Base-by-base conservation (phyloP, 2,797 vertebrate genomes). In the Rhynchonycteris naso region DNA sequence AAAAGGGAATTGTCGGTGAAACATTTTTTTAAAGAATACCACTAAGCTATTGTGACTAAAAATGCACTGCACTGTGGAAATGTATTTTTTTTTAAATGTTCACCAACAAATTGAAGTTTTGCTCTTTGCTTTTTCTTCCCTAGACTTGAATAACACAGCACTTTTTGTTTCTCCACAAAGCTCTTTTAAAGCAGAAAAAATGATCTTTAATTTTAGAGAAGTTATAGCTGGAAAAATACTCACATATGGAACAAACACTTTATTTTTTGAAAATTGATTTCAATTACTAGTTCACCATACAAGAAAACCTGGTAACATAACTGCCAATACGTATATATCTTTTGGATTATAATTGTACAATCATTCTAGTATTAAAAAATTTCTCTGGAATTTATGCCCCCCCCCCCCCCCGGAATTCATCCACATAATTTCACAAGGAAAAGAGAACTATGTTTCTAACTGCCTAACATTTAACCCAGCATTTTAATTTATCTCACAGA, bases 241-340 rank as follows among this genome's bases (percentile, higher is more conserved):
- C 28, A 22, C 22, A 81, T 88, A 65, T 43, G 33, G 56, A 74
- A 56, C 28, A 93, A 68, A 47, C 8, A 50, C 8, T 22, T 72
- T 58, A 50, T 76, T 68, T 65, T 28, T 76, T 84, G 47, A 52
- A 56, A 74, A 88, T 22, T 65, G 65, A 13, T 61, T 93, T 93
- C 59, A 81, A 58, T 66, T 33, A 52, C 35, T 81, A 56, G 22
- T 81, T 88, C 47, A 43, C 33, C 15, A 13, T 74, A 33, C 63
- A 80, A 88, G 75, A 87, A 93, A 93, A 47, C 65, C 56, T 58
- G 61, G 69, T 65, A 86, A 92, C 38, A 50, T 69, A 35, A 69
- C 16, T 71, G 28, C 10, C 35, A 56, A 72, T 72, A n/a, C n/a
- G n/a, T n/a, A 72, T 72, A 63, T 81, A 65, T 47, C 83, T 65